These are phyloP conservation scores for Myanophis thanlyinensis DNA, from an alignment of 2,113 vertebrate genomes.

Conservation along the genomic window DNA sequence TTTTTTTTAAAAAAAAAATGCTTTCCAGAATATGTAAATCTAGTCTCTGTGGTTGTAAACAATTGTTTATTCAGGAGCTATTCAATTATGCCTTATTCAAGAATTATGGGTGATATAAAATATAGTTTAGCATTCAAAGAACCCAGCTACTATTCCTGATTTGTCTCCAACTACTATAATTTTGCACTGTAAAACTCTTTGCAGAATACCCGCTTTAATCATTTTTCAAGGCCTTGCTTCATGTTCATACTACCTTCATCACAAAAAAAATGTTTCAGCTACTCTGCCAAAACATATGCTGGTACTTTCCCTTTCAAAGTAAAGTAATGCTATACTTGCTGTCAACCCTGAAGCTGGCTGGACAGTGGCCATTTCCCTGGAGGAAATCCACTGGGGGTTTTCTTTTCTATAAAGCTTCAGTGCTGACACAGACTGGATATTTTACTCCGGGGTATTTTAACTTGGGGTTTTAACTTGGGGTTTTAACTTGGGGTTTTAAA, in stretches of 20 bases:
- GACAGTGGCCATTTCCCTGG: no score
- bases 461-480: no score
- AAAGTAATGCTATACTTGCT: not conserved
- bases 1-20: not conserved
- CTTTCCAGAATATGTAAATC: not conserved
- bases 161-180: not conserved
- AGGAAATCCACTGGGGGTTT: no score
- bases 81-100: not conserved
- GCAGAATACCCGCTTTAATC: not conserved
- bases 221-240: not conserved
- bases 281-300: not conserved
- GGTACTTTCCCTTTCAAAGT: not conserved
- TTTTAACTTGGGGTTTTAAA: no score
- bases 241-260: not conserved
- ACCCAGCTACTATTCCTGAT: not conserved
- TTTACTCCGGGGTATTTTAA: no score
- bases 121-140: not conserved
- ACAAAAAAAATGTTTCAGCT: not conserved
- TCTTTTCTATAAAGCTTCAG: no score
- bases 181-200: not conserved
- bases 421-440: no score
- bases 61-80: not conserved
- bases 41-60: not conserved
- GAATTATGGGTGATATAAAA: not conserved
- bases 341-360: no score